A percentile compares a stretch with the other conserved stretches of the same genome.
These are phyloP conservation scores for Plagodis dolabraria DNA, from an alignment of 2,888 invertebrate species.

Conservation along the genomic window DNA sequence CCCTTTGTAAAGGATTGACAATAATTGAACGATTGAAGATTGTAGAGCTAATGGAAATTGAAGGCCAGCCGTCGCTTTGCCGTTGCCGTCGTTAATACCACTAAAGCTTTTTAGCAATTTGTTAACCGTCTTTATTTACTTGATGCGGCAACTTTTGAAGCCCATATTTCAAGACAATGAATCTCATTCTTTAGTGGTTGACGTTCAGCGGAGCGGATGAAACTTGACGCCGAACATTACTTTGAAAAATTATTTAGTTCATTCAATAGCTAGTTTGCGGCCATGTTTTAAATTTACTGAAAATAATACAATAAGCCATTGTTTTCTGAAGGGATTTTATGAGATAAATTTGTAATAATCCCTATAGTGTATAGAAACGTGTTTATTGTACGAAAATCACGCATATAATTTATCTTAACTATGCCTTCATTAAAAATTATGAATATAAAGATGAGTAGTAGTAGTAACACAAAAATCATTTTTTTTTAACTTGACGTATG, in stretches of 20 bases:
- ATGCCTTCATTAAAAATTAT: too few relatives aligned
- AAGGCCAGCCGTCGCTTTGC: slow-evolving; percentile 13
- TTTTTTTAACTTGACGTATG: too few relatives aligned
- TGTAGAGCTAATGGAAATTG: slow-evolving; percentile 19
- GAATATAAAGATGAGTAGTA: too few relatives aligned
- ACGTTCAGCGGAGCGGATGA: slow-evolving; percentile 15
- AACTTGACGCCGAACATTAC: slow-evolving; percentile 17
- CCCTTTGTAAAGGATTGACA: slow-evolving; percentile 13
- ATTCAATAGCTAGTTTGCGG: slow-evolving; percentile 4
- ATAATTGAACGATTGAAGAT: slow-evolving; percentile 17
- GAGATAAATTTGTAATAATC: too few relatives aligned
- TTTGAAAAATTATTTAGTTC: slow-evolving; percentile 20
- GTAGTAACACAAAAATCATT: too few relatives aligned
- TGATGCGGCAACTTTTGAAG: slow-evolving; percentile 16
- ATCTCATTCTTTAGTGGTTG: slow-evolving; percentile 15
- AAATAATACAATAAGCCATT: neutral
- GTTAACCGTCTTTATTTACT: slow-evolving; percentile 25
- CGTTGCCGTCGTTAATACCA: slow-evolving; percentile 9
- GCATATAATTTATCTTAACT: too few relatives aligned
- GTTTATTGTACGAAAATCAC: too few relatives aligned
- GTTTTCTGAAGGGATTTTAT: too few relatives aligned
- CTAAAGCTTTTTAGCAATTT: slow-evolving; percentile 27
- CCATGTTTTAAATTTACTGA: neutral
- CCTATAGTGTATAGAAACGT: too few relatives aligned
- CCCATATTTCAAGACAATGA: slow-evolving; percentile 24